These are phyloP conservation scores for Thecocarcelia acutangulata DNA, from an alignment of 2,888 invertebrate species.

Conservation along the genomic window DNA sequence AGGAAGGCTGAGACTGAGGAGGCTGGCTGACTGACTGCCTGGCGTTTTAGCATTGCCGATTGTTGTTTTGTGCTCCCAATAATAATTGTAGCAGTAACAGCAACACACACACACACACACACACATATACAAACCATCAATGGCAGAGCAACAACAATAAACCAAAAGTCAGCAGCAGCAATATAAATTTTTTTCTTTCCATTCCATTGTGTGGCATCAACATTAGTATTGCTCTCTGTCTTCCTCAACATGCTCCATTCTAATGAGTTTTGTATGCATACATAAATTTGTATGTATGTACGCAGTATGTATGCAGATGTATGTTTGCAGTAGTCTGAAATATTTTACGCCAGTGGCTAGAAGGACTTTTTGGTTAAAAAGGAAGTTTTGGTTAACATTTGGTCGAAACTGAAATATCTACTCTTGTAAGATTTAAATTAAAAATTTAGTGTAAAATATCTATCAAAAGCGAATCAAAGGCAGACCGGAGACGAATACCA, in stretches of 20 bases:
- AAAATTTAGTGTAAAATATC: constrained; percentile 36
- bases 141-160: constrained; percentile 62
- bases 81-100: constrained; percentile 46
- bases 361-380: constrained; percentile 25
- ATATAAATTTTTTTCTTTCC: constrained; percentile 31
- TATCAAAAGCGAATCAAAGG: background rate
- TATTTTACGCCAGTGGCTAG: constrained; percentile 50
- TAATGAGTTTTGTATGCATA: constrained; percentile 39
- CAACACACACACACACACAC: constrained; percentile 26
- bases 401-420: constrained; percentile 41
- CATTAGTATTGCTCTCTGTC: constrained; percentile 63
- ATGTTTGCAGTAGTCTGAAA: constrained; percentile 19
- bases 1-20: constrained; percentile 58
- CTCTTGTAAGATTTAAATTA: constrained; percentile 34
- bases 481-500: background rate
- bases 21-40: no score
- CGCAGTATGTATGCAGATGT: background rate
- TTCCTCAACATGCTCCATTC: constrained; percentile 56
- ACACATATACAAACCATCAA: constrained; percentile 35
- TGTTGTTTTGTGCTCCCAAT: constrained; percentile 64
- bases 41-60: constrained; percentile 56
- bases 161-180: constrained; percentile 61
- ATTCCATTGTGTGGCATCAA: constrained; percentile 59
- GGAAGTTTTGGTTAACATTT: constrained; percentile 37
- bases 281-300: background rate